Evolutionary conservation across 53 echinoderm and acorn worm genomes (phyloP), one percentile per base, ranked within the genome.

Genomic region (Arbacia lixula): DNA sequence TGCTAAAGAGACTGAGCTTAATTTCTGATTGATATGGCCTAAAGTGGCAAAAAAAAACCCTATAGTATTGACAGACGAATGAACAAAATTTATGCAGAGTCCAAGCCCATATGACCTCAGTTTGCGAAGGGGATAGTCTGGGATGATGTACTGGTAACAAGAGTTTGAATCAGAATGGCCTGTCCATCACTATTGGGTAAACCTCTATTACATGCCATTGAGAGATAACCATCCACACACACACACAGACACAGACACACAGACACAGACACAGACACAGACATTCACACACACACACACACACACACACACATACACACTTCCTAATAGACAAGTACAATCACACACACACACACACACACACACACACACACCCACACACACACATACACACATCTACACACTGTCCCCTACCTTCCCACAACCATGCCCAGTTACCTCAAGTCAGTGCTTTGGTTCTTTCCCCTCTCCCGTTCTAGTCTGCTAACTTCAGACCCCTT

Each of bases 191-290:
- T 81, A 64, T 81, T 81, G 82, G 82, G 82, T 81, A 81, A 81
- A 81, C 82, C 82, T 81, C 82, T 64, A 81, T 81, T 81, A 81
- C 64, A 81, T 81, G 82, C 63, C 82, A 81, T 63, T 81, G 63
- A 63, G 82, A 81, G 82, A 62, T 64, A 81, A 81, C 82, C 64
- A 81, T 37, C 42, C 46, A 62, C 64, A 78, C 60, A 53, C 51
- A 73, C 75, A 74, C 74, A 10, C 53, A 46, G 8, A 46, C 46
- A 46, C 46, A 46, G 8, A 46, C 46, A 46, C 8, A 46, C 46
- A 46, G 46, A 46, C 46, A 46, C 46, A 46, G 8, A 46, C 46
- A 46, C n/a, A n/a, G n/a, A n/a, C n/a, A n/a, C n/a, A n/a, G n/a
- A n/a, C n/a, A n/a, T 42, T 28, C 32, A 29, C 46, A 73, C 29